Base-by-base conservation (phyloP, 2,113 vertebrate genomes). In the Oxyura jamaicensis region DNA sequence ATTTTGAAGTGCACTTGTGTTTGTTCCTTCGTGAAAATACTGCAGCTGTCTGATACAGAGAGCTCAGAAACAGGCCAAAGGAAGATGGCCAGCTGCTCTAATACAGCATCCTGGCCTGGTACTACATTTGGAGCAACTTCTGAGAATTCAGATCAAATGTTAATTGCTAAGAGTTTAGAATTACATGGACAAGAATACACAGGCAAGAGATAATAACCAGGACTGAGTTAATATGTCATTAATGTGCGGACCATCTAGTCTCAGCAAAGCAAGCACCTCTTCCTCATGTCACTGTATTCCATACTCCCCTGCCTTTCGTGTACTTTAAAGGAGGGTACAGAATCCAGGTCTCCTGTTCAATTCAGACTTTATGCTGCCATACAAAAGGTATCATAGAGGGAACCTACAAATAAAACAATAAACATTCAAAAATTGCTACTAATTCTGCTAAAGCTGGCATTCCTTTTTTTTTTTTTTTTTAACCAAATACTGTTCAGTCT, bases 21-120 rank as follows among this genome's bases (percentile, higher is more conserved):
- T 90, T 86, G 82, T 31, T 91, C 56, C 68, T 91, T 86, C 72
- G 31, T 29, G 65, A 91, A 86, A 91, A 79, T 52, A 79, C 53
- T 69, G 83, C 93, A 91, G 86, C 90, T 91, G 83, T 59, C 80
- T 56, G 82, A 67, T 58, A 74, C 63, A 22, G 55, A 68, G 85
- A 79, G 53, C 90, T 83, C 83, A 74, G 67, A 71, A 13, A 85
- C 3, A 82, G 41, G 82, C 65, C 48, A 31, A 50, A 83, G 46
- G 76, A 93, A 66, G 72, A 46, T 20, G 65, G 56, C 77, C 63
- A 73, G 68, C 53, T 83, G 65, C 28, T 86, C 81, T 88, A 80
- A 76, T 68, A 66, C 29, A 82, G 85, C 72, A 79, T 83, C 80
- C 56, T 53, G 65, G 73, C 67, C 77, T 44, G 42, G 52, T 46